Percentiles rank a stretch among this genome's conserved stretches.
Conservation (phyloP, 2,888 invertebrate species). For the Lamellibrachia columna region DNA sequence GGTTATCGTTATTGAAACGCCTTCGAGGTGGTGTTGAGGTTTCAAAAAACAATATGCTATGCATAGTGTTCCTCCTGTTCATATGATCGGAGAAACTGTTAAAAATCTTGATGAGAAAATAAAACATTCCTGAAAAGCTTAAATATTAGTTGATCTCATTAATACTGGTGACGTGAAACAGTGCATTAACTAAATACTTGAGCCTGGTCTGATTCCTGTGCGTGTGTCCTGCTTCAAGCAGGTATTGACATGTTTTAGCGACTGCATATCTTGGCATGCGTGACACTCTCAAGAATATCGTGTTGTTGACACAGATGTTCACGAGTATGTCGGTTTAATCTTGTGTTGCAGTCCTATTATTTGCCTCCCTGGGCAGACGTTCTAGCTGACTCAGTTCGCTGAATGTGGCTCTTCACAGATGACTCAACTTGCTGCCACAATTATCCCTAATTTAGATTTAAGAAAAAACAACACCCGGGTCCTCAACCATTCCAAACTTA, state of each 20-base stretch:
- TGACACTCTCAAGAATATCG: neutral
- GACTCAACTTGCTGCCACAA: neutral
- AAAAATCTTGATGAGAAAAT: neutral
- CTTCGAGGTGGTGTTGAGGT: neutral
- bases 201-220: neutral
- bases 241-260: neutral
- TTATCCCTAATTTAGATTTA: neutral
- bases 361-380: neutral
- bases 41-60: neutral
- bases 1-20: too few relatives aligned
- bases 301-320: slow-evolving; percentile 3
- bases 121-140: neutral
- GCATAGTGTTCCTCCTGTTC: neutral
- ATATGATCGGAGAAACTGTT: neutral
- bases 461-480: neutral
- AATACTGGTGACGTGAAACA: neutral
- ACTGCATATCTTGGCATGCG: neutral
- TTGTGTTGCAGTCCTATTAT: neutral
- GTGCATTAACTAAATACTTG: neutral
- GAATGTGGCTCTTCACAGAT: neutral
- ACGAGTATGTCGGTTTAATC: neutral
- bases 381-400: neutral
- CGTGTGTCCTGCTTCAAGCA: neutral
- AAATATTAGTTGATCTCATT: neutral
- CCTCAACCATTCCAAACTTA: neutral